These are phyloP conservation scores for Lophius americanus DNA, from an alignment of 2,797 vertebrate genomes.

Conservation along the genomic window DNA sequence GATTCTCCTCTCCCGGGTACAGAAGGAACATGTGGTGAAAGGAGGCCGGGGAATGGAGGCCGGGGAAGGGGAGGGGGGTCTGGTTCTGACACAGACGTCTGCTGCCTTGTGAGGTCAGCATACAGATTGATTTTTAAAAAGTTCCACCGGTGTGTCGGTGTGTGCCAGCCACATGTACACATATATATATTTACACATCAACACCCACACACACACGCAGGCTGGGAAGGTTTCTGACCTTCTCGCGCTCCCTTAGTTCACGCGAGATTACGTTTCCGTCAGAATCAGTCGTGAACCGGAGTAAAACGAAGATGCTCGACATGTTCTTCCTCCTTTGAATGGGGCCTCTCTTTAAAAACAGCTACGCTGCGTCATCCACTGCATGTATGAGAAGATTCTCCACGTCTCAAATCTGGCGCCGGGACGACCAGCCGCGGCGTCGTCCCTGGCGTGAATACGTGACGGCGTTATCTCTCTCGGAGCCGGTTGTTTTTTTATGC, in stretches of 20 bases:
- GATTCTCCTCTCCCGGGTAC: constrained; percentile 49
- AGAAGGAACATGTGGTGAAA: constrained; percentile 41
- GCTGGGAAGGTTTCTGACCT: constrained; percentile 71
- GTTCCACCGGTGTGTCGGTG: constrained; percentile 71
- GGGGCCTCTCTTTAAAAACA: constrained; percentile 65
- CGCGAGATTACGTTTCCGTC: constrained; percentile 72
- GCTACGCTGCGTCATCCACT: constrained; percentile 73
- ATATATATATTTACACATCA: constrained; percentile 82
- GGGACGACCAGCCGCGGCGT: constrained; percentile 54
- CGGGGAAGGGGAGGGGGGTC: background rate
- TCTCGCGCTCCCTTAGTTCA: constrained; percentile 77
- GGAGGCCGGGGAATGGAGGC: too few species aligned
- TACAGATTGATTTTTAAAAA: constrained; percentile 77
- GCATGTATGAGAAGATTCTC: constrained; percentile 71
- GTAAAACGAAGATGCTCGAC: constrained; percentile 65
- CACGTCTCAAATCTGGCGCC: constrained; percentile 53
- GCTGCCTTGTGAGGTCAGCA: constrained; percentile 69
- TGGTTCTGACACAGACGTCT: constrained; percentile 62
- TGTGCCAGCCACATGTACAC: constrained; percentile 82
- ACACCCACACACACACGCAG: constrained; percentile 61
- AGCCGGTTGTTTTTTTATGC: constrained; percentile 76
- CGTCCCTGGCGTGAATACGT: constrained; percentile 56
- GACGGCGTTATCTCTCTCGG: constrained; percentile 58
- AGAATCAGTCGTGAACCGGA: constrained; percentile 53
- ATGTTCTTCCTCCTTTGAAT: constrained; percentile 46